Evolutionary conservation across 2,113 vertebrate genomes (phyloP), one percentile per base, ranked within the genome.

Genomic region (Pongo pygmaeus): DNA sequence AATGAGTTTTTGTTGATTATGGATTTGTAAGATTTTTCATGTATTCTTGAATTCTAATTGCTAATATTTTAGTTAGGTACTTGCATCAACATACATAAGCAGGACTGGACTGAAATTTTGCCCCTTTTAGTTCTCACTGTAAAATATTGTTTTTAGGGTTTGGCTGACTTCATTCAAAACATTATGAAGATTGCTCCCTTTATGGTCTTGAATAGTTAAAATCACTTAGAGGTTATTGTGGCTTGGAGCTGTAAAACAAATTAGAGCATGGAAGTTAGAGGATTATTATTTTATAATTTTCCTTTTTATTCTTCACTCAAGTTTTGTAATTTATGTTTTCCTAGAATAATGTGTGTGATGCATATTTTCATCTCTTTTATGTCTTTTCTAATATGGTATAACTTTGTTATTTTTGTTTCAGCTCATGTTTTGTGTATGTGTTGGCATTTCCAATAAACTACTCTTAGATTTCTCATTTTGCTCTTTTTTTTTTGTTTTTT

Each of bases 151-250:
- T 79, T 84, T 83, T 57, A 4, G 61, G 18, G 40, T 50, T 77
- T 88, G 84, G 25, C 9, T 79, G 78, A 77, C 27, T 96, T 94
- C 35, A 32, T 74, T 89, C 74, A 79, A 89, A 92, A 92, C 43
- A 38, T 32, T 69, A 18, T 16, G 40, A 46, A 84, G 48, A 20
- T 13, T 77, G 70, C 4, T 87, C 25, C 69, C 22, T 38, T 77
- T 67, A 55, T 57, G 10, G 18, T 80, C 8, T 77, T 9, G 2
- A 14, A 57, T 35, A 64, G 30, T 35, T 46, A 67, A 84, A 57
- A 38, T 72, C 18, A 25, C 27, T n/a, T 75, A 69, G 23, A 46
- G 69, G 23, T 69, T 48, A 89, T 38, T 57, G 5, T 57, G 35
- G 4, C 67, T 94, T 91, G 25, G 35, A 87, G 20, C 46, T 25